Evolutionary conservation across 1,140 invertebrate genomes (phyloP).

Genomic region (Apis florea): DNA sequence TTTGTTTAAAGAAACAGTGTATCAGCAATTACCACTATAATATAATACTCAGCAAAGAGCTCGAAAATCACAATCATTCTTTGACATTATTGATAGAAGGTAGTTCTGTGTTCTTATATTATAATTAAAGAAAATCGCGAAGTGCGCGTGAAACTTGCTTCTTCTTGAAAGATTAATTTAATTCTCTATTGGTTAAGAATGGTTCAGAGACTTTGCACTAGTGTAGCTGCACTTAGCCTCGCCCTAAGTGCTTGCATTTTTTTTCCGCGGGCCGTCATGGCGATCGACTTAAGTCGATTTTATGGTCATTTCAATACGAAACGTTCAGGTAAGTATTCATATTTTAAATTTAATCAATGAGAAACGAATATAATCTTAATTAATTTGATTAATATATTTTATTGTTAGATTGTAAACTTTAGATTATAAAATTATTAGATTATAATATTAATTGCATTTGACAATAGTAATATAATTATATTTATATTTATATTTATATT

Average conservation of each 20-base stretch:
- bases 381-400: background rate
- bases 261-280: conserved; percentile 81
- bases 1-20: background rate
- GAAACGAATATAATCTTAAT: background rate
- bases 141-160: background rate
- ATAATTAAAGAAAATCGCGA: background rate
- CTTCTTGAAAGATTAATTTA: background rate
- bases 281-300: conserved; percentile 85
- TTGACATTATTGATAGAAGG: background rate
- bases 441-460: no score
- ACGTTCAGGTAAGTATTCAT: conserved; percentile 83
- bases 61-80: background rate
- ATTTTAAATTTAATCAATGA: background rate
- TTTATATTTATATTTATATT: background rate
- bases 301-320: conserved; percentile 85
- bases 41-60: background rate
- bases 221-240: conserved; percentile 70
- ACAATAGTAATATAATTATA: no score
- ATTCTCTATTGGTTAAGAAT: conserved; percentile 46
- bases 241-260: conserved; percentile 78
- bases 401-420: no score
- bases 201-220: conserved; percentile 63
- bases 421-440: no score
- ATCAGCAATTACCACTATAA: background rate
- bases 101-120: background rate